Percentiles rank a stretch among this genome's conserved stretches.
Evolutionary conservation across 92 coral and sea anemone species (phyloP).

Genomic region (Umimayanthus chanpuru): DNA sequence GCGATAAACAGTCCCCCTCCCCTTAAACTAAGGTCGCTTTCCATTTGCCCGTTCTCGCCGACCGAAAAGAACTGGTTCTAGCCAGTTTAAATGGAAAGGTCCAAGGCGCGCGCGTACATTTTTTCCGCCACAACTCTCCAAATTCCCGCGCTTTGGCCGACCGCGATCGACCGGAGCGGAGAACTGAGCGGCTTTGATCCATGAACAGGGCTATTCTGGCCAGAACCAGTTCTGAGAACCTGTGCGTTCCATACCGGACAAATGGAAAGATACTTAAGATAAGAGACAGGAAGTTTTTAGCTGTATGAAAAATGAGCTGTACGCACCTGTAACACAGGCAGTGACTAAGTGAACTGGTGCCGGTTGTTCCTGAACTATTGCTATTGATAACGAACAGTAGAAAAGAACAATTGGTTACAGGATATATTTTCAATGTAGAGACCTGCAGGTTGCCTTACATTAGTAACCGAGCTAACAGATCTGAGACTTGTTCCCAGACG

Average conservation of each 20-base stretch:
- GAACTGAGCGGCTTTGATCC: too few species aligned
- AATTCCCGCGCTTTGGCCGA: too few species aligned
- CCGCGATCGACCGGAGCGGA: too few species aligned
- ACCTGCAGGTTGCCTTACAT: not conserved
- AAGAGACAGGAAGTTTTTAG: not conserved
- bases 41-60: too few species aligned
- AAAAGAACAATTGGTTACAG: not conserved
- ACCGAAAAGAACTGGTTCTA: too few species aligned
- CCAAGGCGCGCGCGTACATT: too few species aligned
- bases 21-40: not conserved
- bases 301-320: not conserved
- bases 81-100: too few species aligned
- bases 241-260: too few species aligned
- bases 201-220: too few species aligned
- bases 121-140: too few species aligned
- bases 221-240: too few species aligned
- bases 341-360: conserved; percentile 55
- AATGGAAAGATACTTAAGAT: too few species aligned
- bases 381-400: conserved; percentile 29
- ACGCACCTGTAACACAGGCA: conserved; percentile 68
- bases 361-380: conserved; percentile 51
- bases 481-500: not conserved
- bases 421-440: not conserved
- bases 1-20: not conserved
- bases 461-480: not conserved